Conservation (phyloP, 2,797 vertebrate genomes). For the Fundulus diaphanus region DNA sequence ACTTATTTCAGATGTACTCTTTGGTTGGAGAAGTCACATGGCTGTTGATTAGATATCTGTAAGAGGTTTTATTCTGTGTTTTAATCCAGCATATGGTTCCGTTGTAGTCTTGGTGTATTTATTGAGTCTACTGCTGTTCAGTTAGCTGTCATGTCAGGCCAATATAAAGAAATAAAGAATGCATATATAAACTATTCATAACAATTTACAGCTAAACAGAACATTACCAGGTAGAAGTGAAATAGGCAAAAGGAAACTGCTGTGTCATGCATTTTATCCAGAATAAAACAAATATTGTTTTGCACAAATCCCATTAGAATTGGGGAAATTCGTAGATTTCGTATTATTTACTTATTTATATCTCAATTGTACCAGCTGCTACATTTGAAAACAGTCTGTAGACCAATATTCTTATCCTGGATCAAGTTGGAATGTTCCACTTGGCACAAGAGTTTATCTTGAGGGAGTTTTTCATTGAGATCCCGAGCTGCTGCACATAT, state of each 20-base stretch:
- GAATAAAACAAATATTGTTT: background rate
- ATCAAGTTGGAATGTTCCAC: constrained; percentile 29
- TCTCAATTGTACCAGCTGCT: background rate
- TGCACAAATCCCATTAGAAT: constrained; percentile 4
- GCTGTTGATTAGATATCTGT: no score
- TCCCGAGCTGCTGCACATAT: constrained; percentile 69
- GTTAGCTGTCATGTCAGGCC: no score
- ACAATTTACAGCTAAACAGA: background rate
- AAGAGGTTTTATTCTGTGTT: no score
- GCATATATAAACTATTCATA: no score
- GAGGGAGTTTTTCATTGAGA: constrained; percentile 44
- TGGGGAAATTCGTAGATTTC: background rate
- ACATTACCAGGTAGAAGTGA: no score
- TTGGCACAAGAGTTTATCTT: constrained; percentile 30
- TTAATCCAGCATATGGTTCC: no score
- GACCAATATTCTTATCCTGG: constrained; percentile 12
- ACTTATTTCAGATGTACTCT: no score
- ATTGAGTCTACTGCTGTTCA: no score
- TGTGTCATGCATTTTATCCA: background rate
- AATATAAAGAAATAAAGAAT: no score
- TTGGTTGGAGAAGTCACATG: no score
- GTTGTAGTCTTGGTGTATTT: no score
- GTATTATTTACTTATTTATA: background rate
- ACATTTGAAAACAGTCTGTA: background rate
- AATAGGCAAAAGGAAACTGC: background rate